Evolutionary conservation across 1,140 invertebrate genomes (phyloP).

Genomic region (Anoplolepis gracilipes): DNA sequence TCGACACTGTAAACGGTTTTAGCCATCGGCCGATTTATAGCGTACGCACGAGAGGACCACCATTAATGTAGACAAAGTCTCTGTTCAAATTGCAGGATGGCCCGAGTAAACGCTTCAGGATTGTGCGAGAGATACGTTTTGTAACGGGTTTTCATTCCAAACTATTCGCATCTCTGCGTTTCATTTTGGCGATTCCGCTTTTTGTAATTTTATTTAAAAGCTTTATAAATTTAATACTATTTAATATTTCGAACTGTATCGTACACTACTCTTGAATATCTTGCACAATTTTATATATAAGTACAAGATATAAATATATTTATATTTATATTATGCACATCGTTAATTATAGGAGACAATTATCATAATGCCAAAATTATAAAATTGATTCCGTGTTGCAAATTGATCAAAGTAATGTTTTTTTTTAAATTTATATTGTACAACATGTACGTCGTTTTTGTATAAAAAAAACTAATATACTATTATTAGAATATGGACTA

Average conservation of each 20-base stretch:
- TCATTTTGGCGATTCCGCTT: constrained; percentile 14
- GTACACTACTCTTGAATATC: not conserved
- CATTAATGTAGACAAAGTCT: constrained; percentile 67
- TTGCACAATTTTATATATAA: not conserved
- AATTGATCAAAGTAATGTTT: too few relatives aligned
- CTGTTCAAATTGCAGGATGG: constrained; percentile 62
- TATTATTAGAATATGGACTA: not conserved
- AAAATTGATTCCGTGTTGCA: not conserved
- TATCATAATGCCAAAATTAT: too few relatives aligned
- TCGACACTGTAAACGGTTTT: constrained; percentile 67
- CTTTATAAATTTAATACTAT: not conserved
- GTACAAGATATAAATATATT: not conserved
- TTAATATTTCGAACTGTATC: constrained; percentile 1
- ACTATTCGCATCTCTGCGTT: constrained; percentile 18
- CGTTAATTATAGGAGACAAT: too few relatives aligned
- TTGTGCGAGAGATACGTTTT: constrained; percentile 59
- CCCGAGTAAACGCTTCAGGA: constrained; percentile 36
- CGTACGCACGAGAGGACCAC: constrained; percentile 51
- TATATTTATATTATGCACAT: too few relatives aligned
- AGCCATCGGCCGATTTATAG: constrained; percentile 64
- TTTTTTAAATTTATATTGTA: too few relatives aligned
- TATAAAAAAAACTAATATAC: not conserved
- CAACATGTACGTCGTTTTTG: not conserved
- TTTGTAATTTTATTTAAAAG: constrained; percentile 32
- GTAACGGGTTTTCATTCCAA: constrained; percentile 43